These are phyloP conservation scores for Megaceryle torquata DNA, from an alignment of 2,113 vertebrate genomes.

Conservation along the genomic window DNA sequence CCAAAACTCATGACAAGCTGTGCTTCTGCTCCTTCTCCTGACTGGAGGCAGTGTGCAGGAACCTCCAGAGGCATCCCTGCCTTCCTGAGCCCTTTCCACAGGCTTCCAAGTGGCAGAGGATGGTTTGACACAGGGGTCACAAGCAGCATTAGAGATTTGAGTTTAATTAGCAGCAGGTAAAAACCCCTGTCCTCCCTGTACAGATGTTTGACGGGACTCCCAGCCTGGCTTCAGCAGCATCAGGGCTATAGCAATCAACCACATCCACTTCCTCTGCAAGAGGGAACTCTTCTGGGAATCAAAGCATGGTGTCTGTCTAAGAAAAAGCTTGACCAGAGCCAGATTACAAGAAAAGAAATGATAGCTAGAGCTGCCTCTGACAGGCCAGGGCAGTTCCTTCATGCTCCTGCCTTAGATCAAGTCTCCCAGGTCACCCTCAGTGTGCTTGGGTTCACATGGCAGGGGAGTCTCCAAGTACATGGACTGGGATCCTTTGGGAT, in stretches of 20 bases:
- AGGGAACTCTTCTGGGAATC: background rate
- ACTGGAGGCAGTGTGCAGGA: background rate
- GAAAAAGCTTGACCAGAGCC: background rate
- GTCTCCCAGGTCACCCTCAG: accelerated
- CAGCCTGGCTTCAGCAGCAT: background rate
- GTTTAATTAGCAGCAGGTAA: background rate
- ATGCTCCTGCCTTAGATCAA: accelerated
- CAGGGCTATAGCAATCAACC: background rate
- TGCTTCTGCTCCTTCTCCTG: background rate
- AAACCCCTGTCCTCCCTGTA: background rate
- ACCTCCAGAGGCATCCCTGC: background rate
- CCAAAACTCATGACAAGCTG: background rate
- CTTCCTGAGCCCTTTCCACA: background rate
- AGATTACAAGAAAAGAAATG: background rate
- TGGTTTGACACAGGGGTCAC: background rate
- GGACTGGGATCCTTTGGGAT: background rate
- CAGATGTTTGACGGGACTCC: background rate
- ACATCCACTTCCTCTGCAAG: background rate
- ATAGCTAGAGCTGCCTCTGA: background rate
- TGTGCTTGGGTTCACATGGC: background rate
- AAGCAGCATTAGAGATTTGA: background rate
- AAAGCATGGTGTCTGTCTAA: background rate
- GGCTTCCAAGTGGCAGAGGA: background rate
- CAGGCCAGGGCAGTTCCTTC: background rate
- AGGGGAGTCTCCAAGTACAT: background rate